Evolutionary conservation across 2,113 vertebrate species (phyloP), one percentile per base, ranked within the genome.

Genomic region (Charina bottae): DNA sequence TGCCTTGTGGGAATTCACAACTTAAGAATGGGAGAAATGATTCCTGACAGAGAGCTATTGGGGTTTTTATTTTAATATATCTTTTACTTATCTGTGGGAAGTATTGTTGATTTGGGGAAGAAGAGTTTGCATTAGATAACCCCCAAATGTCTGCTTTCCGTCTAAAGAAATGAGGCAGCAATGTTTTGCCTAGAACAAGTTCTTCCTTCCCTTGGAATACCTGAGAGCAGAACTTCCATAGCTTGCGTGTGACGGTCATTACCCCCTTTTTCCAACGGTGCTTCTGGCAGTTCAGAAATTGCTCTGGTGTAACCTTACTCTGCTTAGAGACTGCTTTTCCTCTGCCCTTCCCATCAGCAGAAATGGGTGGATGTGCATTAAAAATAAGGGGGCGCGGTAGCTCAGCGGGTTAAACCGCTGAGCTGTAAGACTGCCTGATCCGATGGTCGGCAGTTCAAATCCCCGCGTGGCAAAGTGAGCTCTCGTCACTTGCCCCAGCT

Each of bases 201-300:
- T 89, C 15, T 68, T 93, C 59, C 86, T 89, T 26, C 58, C 49
- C 4, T 24, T 89, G 92, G 89, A 85, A 58, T 85, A 91, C 85
- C 37, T 56, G 59, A 90, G 85, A 85, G 42, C 49, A 58, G 54
- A 89, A 21, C 37, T 93, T 85, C 72, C 58, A 88, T 26, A 11
- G 28, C 55, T 49, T 55, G 46, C 15, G 3, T 54, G 12, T 58
- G 59, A 17, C 26, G 28, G 59, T 53, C 33, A 28, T 90, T 58
- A 83, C 46, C 21, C 10, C 15, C 15, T 91, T 88, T 64, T 42
- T 85, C 87, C 56, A 89, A 13, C 4, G 19, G 6, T 17, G 24
- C 89, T 21, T 90, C 85, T 86, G 8, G 89, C 24, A 33, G 24
- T 60, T 90, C 26, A 60, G 28, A 88, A 83, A 53, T 58, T 92